Base-by-base conservation (phyloP, 2,797 vertebrate genomes). In the Rhabdomys pumilio region DNA sequence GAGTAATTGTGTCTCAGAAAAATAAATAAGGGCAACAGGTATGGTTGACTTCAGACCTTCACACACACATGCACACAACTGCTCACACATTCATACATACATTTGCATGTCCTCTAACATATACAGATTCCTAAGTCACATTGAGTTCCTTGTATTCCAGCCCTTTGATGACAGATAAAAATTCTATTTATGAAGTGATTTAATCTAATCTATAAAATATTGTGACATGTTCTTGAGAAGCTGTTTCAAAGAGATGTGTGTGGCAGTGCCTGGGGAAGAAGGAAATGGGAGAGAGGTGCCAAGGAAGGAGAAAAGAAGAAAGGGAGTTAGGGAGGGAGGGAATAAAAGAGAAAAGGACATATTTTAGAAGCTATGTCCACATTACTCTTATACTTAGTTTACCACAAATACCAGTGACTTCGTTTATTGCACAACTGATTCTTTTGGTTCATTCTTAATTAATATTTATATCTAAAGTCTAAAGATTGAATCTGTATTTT, bases 381-480 rank as follows among this genome's bases (percentile, higher is more conserved):
- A 5, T 53, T 80, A 34, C 5, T 1, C 4, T 63, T 76, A 59
- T 90, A 55, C n/a, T 72, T 20, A 17, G 0, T 65, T 91, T 26
- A 3, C 6, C 47, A 89, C 41, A 90, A 61, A 96, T 85, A 26
- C 15, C n/a, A 76, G 24, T 91, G 38, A 83, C 50, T 84, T 38
- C 69, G 44, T 61, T 83, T 83, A 63, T 44, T 79, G 12, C 24
- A 65, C 84, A 44, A 65, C 34, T 92, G 13, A 7, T 24, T 89
- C 22, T 91, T 77, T 57, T 6, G 31, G 73, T 76, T 57, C 9
- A 20, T 95, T 59, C n/a, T 91, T 79, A 15, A 41, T 95, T 91
- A 65, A 93, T 88, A 87, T 13, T 19, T 73, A 0, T 84, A 38
- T 65, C 50, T 82, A 31, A 87, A 93, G 38, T 89, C 73, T 94